A percentile compares a stretch with the other conserved stretches of the same genome.
phyloP scores from a whole-genome alignment of 2,797 vertebrate genomes.

The Premnoplex brunnescens region DNA sequence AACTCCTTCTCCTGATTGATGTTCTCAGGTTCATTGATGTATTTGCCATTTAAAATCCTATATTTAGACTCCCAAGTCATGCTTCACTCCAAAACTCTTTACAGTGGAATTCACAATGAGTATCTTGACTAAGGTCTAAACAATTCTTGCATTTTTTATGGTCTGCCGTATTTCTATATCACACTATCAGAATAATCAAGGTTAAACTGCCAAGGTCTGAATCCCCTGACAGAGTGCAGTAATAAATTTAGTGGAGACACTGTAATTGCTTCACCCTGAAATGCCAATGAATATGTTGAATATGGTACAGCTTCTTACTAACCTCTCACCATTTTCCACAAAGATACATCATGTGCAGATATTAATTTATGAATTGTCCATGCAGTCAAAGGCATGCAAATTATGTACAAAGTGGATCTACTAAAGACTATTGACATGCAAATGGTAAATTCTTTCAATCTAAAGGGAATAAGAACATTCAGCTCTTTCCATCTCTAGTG shows the following conservation, averaged over 20 bases:
- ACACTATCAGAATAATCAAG: slow-evolving; percentile 12
- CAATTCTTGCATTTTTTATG: background rate
- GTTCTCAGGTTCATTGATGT: background rate
- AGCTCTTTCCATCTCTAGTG: background rate
- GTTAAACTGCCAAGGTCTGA: slow-evolving; percentile 32
- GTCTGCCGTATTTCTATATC: background rate
- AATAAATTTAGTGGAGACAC: slow-evolving; percentile 28
- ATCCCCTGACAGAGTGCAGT: background rate
- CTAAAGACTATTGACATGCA: background rate
- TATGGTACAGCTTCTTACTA: background rate
- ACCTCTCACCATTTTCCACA: background rate
- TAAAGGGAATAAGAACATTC: background rate
- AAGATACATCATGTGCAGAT: background rate
- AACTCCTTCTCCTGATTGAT: background rate
- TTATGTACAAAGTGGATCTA: background rate
- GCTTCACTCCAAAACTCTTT: background rate
- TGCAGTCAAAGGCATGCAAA: background rate
- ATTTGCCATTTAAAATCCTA: background rate
- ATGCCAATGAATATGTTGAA: slow-evolving; percentile 4
- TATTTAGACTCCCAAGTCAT: slow-evolving; percentile 11
- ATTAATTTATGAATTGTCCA: slow-evolving; percentile 29
- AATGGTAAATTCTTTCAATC: background rate
- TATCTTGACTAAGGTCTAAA: slow-evolving; percentile 9
- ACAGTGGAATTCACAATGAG: background rate
- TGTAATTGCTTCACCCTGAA: background rate